A percentile compares a stretch with the other conserved stretches of the same genome.
Evolutionary conservation across 2,888 invertebrate species (phyloP).

Genomic region (Heteromyza rotundicornis): DNA sequence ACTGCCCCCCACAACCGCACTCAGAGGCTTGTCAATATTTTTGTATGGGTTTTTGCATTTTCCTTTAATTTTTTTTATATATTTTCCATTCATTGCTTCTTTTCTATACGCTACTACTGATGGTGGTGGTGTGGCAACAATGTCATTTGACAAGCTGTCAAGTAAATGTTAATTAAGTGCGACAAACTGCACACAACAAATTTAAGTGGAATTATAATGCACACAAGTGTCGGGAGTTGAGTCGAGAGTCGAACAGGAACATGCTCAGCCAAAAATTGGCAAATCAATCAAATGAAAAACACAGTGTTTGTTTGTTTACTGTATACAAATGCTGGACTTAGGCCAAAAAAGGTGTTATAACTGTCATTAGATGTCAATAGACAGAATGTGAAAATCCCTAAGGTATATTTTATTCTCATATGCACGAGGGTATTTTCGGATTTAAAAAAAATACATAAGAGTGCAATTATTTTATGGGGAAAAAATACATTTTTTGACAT

Average conservation of each 20-base stretch:
- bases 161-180: constrained; percentile 35
- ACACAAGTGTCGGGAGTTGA: too few relatives aligned
- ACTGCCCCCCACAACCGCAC: not conserved
- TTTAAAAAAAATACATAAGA: not conserved
- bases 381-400: constrained; percentile 9
- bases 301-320: constrained; percentile 28
- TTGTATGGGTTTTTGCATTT: constrained; percentile 2
- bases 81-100: constrained; percentile 1
- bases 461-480: not conserved
- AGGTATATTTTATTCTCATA: not conserved
- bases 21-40: constrained; percentile 9
- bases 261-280: not conserved
- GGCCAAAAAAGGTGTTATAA: not conserved
- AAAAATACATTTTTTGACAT: not conserved
- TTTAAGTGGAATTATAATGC: not conserved
- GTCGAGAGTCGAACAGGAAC: not conserved
- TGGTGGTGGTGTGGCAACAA: not conserved
- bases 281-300: constrained; percentile 50
- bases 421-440: not conserved
- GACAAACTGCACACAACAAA: constrained; percentile 23
- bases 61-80: not conserved
- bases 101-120: not conserved
- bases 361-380: not conserved
- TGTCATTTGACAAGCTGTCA: constrained; percentile 32
- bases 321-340: constrained; percentile 14